These are phyloP conservation scores for Meles meles DNA, from an alignment of 2,113 vertebrate genomes.

Conservation along the genomic window DNA sequence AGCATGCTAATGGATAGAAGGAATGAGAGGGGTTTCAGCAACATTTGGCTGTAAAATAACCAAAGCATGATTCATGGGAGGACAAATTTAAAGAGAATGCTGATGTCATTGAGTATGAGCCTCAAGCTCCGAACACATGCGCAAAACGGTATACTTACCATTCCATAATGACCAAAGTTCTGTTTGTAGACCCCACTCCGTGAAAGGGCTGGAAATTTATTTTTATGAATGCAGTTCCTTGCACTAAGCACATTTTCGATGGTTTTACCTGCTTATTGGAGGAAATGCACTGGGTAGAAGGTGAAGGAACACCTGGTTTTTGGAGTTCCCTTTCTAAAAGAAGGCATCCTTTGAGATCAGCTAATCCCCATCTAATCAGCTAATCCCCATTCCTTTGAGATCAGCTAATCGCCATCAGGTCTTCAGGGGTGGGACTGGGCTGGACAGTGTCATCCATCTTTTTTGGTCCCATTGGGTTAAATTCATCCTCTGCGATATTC, in stretches of 20 bases:
- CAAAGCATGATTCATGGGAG: neutral
- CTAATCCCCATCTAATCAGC: neutral
- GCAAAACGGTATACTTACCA: neutral
- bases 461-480: neutral
- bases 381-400: neutral
- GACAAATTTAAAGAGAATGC: neutral
- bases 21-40: accelerated
- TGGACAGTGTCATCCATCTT: neutral
- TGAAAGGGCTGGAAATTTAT: neutral
- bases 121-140: accelerated
- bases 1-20: accelerated
- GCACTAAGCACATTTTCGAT: too few species aligned
- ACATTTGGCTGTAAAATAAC: neutral
- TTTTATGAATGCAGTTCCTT: neutral
- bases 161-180: neutral
- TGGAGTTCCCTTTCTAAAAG: accelerated
- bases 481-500: neutral
- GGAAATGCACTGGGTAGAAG: neutral
- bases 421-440: neutral
- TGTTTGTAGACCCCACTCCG: neutral
- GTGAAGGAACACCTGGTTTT: neutral
- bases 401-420: neutral
- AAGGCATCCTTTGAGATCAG: neutral
- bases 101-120: neutral
- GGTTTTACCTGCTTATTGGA: neutral